phyloP scores from a whole-genome alignment of 2,888 invertebrate species.

The Dorcus hopei region DNA sequence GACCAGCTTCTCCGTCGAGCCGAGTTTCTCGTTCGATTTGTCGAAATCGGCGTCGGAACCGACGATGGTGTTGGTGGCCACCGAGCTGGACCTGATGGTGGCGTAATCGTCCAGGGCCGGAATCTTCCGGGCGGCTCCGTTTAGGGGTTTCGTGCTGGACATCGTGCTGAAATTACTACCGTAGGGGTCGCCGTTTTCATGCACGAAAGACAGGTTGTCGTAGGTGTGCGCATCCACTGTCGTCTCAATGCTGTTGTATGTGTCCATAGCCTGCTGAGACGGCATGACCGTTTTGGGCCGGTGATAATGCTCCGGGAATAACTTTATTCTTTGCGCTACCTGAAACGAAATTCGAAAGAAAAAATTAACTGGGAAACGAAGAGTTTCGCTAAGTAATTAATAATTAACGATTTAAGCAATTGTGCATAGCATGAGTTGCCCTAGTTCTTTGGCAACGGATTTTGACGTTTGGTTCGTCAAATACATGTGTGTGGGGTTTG shows the following conservation, averaged over 20 bases:
- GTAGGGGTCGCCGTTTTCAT: conserved; percentile 18
- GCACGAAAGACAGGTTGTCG: conserved; percentile 25
- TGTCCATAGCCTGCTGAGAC: conserved; percentile 43
- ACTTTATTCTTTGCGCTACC: conserved; percentile 11
- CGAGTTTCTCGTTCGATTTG: conserved; percentile 36
- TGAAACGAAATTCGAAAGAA: conserved; percentile 2
- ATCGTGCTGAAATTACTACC: conserved; percentile 24
- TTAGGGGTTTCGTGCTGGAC: conserved; percentile 35
- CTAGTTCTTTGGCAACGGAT: no score
- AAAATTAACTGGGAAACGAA: not conserved
- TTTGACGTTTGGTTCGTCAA: no score
- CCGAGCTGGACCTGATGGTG: conserved; percentile 37
- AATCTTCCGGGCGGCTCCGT: conserved; percentile 16
- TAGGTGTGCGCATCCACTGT: conserved; percentile 23
- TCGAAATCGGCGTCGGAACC: conserved; percentile 31
- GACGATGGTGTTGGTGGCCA: conserved; percentile 34
- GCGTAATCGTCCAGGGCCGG: conserved; percentile 32
- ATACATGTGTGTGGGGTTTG: no score
- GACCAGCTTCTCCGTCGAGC: conserved; percentile 42
- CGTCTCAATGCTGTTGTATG: conserved; percentile 43
- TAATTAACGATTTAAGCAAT: no score
- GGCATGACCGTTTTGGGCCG: conserved; percentile 24
- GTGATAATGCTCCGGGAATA: conserved; percentile 9
- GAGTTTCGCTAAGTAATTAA: no score
- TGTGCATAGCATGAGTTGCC: no score